Conservation (phyloP, 2,888 invertebrate genomes). For the Disparrhopalites patrizii region DNA sequence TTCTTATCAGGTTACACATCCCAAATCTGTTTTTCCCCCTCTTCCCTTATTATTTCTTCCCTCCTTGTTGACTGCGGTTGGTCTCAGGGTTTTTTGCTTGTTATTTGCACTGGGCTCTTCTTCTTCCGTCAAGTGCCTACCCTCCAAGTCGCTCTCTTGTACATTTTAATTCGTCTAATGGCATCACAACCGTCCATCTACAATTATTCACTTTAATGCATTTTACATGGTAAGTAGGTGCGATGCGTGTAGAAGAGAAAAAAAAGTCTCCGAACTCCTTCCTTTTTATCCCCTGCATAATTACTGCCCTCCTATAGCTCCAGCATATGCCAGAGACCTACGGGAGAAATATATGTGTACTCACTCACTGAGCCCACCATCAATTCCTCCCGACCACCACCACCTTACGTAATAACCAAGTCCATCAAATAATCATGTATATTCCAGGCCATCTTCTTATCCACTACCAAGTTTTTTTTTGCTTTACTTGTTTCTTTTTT, state of each 20-base stretch:
- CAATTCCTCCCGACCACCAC: background rate
- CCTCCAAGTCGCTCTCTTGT: conserved; percentile 24
- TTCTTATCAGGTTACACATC: background rate
- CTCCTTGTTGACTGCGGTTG: conserved; percentile 33
- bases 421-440: too few species aligned
- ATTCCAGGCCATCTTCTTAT: too few species aligned
- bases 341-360: too few species aligned
- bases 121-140: conserved; percentile 22
- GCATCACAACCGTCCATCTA: conserved; percentile 23
- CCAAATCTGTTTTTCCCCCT: too few species aligned
- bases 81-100: conserved; percentile 36
- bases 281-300: background rate
- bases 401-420: too few species aligned
- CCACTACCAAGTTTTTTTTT: too few species aligned
- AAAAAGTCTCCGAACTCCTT: background rate
- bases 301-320: conserved; percentile 1
- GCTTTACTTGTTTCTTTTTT: too few species aligned
- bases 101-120: conserved; percentile 36
- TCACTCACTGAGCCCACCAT: background rate
- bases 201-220: conserved; percentile 24
- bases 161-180: conserved; percentile 27
- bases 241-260: too few species aligned
- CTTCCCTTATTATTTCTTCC: conserved; percentile 22
- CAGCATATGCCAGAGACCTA: too few species aligned
- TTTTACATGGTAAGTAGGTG: conserved; percentile 10